Evolutionary conservation across 2,888 invertebrate genomes (phyloP), one percentile per base, ranked within the genome.

Genomic region (Sarcophaga carnaria): DNA sequence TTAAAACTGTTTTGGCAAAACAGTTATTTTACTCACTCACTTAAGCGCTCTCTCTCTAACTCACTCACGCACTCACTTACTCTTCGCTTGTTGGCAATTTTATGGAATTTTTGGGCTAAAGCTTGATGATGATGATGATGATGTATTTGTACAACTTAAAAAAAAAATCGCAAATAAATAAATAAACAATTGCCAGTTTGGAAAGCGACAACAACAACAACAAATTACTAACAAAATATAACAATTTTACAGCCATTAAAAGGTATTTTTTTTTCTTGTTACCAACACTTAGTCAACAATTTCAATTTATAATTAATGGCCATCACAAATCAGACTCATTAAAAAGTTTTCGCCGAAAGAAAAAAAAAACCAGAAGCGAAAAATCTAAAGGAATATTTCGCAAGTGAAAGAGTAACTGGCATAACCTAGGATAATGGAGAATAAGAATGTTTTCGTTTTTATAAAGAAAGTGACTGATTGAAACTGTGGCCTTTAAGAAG

Each of bases 1-100:
- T 79, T 74, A 78, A 83, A 74, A 74, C 63, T 69, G 69, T 79
- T 37, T 37, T 83, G 49, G 78, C 66, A 83, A 37, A 83, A 83
- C 67, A 72, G 25, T 78, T 71, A 37, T 17, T 83, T 49, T 72
- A 66, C 64, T 20, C 4, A 37, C 37, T 37, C 37, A 37, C 37
- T 37, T 37, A 37, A 10, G 10, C 37, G 8, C 22, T 66, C 17
- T 5, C 47, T 47, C 27, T 3, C 8, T 37, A 1, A 14, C 37
- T 25, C 22, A 25, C 62, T 71, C 74, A 25, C 62, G 63, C 74
- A 49, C 11, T 64, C 49, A 62, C 27, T 27, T 62, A 27, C 17
- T n/a, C 6, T 2, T 17, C 54, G 60, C 20, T 54, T 54, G 6
- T 67, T 63, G n/a, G 5, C 45, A 25, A n/a, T 25, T 17, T 64